Evolutionary conservation across 2,888 invertebrate species (phyloP), one percentile per base, ranked within the genome.

Genomic region (Sphecodes monilicornis): DNA sequence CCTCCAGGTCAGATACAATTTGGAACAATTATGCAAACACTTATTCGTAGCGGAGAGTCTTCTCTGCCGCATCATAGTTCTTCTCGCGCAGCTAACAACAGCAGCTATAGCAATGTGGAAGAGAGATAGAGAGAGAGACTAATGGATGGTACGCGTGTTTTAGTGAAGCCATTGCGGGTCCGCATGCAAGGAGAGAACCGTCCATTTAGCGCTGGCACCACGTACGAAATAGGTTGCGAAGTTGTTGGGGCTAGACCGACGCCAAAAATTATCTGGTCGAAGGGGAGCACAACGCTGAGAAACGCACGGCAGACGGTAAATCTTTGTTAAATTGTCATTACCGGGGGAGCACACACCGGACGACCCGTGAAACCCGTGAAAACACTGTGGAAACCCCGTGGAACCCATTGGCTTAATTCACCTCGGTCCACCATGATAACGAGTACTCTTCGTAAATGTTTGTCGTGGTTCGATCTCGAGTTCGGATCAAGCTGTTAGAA

Each of bases 251-350:
- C 97, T 70, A 96, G 97, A 91, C 97, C 97, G 50, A 96, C 96
- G n/a, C 97, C 97, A n/a, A 96, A 96, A 89, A 96, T 97, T 92
- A 96, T 97, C 74, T 97, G 97, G 97, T 97, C 97, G 96, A 97
- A 97, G 94, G 97, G 97, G 77, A 97, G 96, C 93, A 95, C 96
- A 10, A 96, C 96, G 88, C 96, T 97, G 95, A 96, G 96, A 92
- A 96, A 96, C 92, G 96, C 96, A 78, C 95, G 96, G 92, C 96
- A 97, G 95, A 96, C 96, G 94, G 97, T 97, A 95, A 96, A 96
- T 57, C 64, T 64, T 18, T 69, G 70, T 79, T 75, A 78, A 75
- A 80, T 78, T 50, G 32, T 43, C 46, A n/a, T 26, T 64, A n/a
- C 43, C 26, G 5, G 16, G 10, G 29, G 41, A 11, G 18, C 3